Evolutionary conservation across 2,888 invertebrate species (phyloP).

Genomic region (Apotomis turbidana): DNA sequence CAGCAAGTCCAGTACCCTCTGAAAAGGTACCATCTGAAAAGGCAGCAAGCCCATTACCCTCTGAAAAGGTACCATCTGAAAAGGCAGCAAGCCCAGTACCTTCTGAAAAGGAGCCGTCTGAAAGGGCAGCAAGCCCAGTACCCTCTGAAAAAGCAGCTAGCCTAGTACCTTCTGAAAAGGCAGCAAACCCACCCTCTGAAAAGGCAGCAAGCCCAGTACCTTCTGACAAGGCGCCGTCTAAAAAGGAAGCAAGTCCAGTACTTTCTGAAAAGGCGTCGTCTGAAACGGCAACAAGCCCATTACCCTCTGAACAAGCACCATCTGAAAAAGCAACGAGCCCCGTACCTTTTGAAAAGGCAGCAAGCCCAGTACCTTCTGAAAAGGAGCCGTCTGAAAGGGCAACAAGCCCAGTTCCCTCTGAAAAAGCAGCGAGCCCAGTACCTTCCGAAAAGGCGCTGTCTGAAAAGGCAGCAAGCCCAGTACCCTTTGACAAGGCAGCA

Average conservation of each 20-base stretch:
- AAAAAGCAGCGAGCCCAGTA: slow-evolving; percentile 38
- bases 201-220: slow-evolving; percentile 2
- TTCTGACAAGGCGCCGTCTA: slow-evolving; percentile 17
- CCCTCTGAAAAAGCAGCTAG: slow-evolving; percentile 29
- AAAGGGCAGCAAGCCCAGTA: slow-evolving; percentile 8
- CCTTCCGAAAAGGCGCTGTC: slow-evolving; percentile 32
- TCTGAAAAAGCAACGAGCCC: background rate
- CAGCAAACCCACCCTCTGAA: slow-evolving; percentile 6
- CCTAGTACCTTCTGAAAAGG: slow-evolving; percentile 34
- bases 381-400: slow-evolving; percentile 13
- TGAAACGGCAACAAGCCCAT: slow-evolving; percentile 42
- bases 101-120: slow-evolving; percentile 16
- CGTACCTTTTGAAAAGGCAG: background rate
- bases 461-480: slow-evolving; percentile 35
- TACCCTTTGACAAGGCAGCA: background rate
- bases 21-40: slow-evolving; percentile 4
- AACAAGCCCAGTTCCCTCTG: slow-evolving; percentile 17
- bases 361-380: slow-evolving; percentile 24
- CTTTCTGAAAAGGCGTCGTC: slow-evolving; percentile 21
- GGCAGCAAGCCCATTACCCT: slow-evolving; percentile 5
- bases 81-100: slow-evolving; percentile 31
- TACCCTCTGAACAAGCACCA: background rate
- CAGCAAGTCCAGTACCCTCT: slow-evolving; percentile 6
- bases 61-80: slow-evolving; percentile 1
- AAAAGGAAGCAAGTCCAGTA: slow-evolving; percentile 21